Evolutionary conservation across 2,113 vertebrate genomes (phyloP), one percentile per base, ranked within the genome.

Genomic region (Tretioscincus oriximinensis): DNA sequence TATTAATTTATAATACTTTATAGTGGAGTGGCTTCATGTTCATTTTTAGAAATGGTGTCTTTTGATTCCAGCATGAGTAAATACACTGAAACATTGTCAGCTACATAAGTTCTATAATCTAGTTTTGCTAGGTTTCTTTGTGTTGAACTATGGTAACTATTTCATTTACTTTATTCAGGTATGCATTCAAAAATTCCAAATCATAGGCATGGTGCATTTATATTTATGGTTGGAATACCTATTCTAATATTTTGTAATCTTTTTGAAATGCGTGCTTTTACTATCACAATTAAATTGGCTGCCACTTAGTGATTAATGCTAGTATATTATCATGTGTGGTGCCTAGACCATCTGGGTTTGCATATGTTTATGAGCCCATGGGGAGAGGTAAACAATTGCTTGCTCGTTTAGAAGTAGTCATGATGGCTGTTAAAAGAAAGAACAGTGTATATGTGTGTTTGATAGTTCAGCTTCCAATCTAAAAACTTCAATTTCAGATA

Each of bases 311-410:
- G 66, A 9, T 14, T 8, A 0, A 26, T 1, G 5, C 60, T 11
- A 65, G 61, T 45, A 0, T 12, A 41, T 29, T 69, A 54, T 60
- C 31, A 81, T 16, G 0, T 80, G 1, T 20, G 0, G 81, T 49
- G 74, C 76, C 86, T 1, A 8, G 28, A 2, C 77, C 78, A 73
- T 75, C 81, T 81, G 85, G 76, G 14, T 9, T 21, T 47, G 72
- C 82, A 0, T 49, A 0, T 80, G 76, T 49, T 76, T 7, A 0
- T 29, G 85, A 91, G 74, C 86, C 81, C 81, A n/a, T 64, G 76
- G 86, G 74, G 90, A 81, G 64, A 80, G 51, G 86, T 78, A 58
- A 76, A 86, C 91, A 90, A 73, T 41, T 66, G 51, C 54, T 86
- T 66, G 51, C 49, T 86, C 81, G 87, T 81, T 84, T 84, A 0